Evolutionary conservation across 2,888 invertebrate species (phyloP).

Genomic region (Apamea monoglypha): DNA sequence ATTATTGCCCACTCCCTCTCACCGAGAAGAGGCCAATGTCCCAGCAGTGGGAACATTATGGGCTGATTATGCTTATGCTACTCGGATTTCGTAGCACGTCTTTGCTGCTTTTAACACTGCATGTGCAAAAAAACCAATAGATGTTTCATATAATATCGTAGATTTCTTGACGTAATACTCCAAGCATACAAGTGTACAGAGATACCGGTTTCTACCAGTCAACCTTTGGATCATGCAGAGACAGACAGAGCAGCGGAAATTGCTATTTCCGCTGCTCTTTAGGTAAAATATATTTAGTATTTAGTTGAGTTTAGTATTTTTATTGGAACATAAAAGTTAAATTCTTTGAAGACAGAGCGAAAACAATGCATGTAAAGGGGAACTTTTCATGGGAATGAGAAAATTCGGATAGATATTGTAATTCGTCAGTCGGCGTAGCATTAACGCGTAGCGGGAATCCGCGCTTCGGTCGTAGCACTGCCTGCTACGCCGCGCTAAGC

Average conservation of each 20-base stretch:
- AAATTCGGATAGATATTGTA: not conserved
- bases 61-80: too few relatives aligned
- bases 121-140: not conserved
- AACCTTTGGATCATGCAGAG: not conserved
- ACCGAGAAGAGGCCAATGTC: not conserved
- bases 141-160: not conserved
- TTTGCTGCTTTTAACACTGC: not conserved
- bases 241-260: too few relatives aligned
- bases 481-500: not conserved
- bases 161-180: not conserved
- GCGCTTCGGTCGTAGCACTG: constrained; percentile 6
- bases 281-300: too few relatives aligned
- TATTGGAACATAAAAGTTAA: not conserved
- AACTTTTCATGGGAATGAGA: not conserved
- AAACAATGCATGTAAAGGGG: not conserved
- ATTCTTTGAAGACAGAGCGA: not conserved
- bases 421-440: not conserved
- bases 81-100: not conserved
- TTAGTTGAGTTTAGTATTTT: not conserved
- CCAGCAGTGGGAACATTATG: too few relatives aligned
- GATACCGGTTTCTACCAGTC: too few relatives aligned
- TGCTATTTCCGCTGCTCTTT: too few relatives aligned
- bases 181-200: too few relatives aligned
- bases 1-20: not conserved
- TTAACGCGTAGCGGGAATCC: not conserved